Evolutionary conservation across 2,888 invertebrate species (phyloP).

Genomic region (Pharmacophagus antenor): DNA sequence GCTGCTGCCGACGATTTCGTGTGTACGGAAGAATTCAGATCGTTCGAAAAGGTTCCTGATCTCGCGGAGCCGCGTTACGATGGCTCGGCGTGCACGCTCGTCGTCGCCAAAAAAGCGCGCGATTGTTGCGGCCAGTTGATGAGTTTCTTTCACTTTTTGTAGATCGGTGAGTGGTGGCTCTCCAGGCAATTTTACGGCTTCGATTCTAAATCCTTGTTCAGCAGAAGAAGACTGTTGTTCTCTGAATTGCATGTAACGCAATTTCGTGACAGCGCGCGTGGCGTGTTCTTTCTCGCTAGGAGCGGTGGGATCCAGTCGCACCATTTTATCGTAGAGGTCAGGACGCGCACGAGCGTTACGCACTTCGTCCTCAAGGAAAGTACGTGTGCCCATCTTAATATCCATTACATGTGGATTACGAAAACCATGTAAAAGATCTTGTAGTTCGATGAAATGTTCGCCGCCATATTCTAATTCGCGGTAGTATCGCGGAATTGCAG

Average conservation of each 20-base stretch:
- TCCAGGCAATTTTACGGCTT: slow-evolving; percentile 94
- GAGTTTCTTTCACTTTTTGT: slow-evolving; percentile 90
- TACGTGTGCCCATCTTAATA: slow-evolving; percentile 97
- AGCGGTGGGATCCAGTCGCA: slow-evolving; percentile 91
- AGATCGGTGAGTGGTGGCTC: slow-evolving; percentile 92
- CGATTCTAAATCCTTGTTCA: slow-evolving; percentile 96
- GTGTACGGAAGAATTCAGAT: slow-evolving; percentile 90
- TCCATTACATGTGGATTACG: slow-evolving; percentile 97
- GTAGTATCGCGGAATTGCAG: slow-evolving; percentile 91
- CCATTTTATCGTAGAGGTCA: slow-evolving; percentile 98
- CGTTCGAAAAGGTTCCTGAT: slow-evolving; percentile 90
- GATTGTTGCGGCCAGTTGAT: slow-evolving; percentile 87
- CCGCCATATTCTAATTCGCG: slow-evolving; percentile 89
- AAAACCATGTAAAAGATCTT: slow-evolving; percentile 95
- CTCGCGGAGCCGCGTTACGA: slow-evolving; percentile 87
- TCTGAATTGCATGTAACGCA: slow-evolving; percentile 97
- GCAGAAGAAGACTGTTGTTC: slow-evolving; percentile 96
- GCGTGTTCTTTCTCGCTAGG: slow-evolving; percentile 92
- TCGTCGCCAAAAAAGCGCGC: slow-evolving; percentile 86
- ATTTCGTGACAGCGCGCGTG: slow-evolving; percentile 93
- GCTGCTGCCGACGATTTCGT: slow-evolving; percentile 97
- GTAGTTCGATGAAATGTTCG: slow-evolving; percentile 95
- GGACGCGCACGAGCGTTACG: slow-evolving; percentile 89
- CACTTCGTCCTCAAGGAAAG: slow-evolving; percentile 97
- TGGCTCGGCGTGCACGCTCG: slow-evolving; percentile 83